Evolutionary conservation across 2,888 invertebrate genomes (phyloP).

Genomic region (Syrista parreyssii): DNA sequence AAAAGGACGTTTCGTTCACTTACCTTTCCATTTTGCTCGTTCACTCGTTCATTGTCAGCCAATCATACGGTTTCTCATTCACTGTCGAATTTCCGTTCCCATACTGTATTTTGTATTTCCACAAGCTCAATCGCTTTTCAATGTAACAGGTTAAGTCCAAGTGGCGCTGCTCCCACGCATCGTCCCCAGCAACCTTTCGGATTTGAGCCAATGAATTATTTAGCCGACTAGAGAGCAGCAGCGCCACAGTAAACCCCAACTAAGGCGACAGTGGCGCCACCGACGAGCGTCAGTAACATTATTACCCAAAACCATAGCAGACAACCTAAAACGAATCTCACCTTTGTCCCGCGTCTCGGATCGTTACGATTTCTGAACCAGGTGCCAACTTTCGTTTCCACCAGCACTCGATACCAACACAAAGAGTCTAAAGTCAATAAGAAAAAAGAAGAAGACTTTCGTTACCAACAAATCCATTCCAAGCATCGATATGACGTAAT

Average conservation of each 20-base stretch:
- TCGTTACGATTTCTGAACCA: not conserved
- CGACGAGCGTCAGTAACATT: conserved; percentile 7
- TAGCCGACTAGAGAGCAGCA: conserved; percentile 36
- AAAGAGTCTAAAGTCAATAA: no score
- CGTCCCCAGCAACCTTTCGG: conserved; percentile 19
- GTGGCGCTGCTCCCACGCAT: conserved; percentile 37
- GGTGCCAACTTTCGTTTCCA: not conserved
- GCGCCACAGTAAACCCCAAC: not conserved
- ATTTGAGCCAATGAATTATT: conserved; percentile 47
- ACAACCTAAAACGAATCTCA: not conserved
- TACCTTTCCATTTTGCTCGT: not conserved
- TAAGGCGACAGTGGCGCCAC: not conserved
- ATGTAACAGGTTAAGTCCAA: conserved; percentile 27
- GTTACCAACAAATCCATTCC: not conserved
- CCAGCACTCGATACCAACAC: not conserved
- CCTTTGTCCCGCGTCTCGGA: not conserved
- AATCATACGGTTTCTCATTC: not conserved
- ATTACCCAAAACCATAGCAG: conserved; percentile 10
- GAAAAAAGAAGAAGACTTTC: no score
- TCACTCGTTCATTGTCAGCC: not conserved
- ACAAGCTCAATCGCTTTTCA: conserved; percentile 17
- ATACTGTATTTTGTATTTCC: not conserved
- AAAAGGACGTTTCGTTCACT: not conserved
- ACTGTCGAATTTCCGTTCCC: not conserved
- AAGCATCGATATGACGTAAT: not conserved